Evolutionary conservation across 1,140 invertebrate species (phyloP), one percentile per base, ranked within the genome.

Genomic region (Tetranychus cinnabarinus): DNA sequence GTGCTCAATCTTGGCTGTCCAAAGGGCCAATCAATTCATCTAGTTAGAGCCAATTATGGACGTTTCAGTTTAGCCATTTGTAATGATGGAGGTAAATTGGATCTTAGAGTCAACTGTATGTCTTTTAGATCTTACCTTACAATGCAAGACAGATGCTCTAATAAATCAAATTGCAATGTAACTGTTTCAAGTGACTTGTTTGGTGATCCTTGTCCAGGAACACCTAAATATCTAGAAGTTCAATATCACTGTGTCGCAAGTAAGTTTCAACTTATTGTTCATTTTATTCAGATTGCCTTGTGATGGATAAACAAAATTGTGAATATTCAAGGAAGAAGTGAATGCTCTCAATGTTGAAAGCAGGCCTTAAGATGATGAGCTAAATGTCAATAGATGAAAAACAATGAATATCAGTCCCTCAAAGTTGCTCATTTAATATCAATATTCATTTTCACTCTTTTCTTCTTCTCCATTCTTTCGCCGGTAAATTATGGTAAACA

Each of bases 51-150:
- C 65, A 93, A 93, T 77, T 96, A 93, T 72, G 91, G 91, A 54
- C 80, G 91, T 65, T 95, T 91, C 75, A 90, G 87, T 62, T 88
- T 95, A 73, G 88, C 86, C 68, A 88, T 93, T 71, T 96, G 91
- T 77, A 96, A 96, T 73, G 86, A 90, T 69, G 84, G 90, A 70
- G 89, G 89, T 62, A 83, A 90, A 74, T 87, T 86, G 23, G 88
- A 91, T 68, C 91, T 88, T 88, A 89, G 86, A 73, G 86, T 93
- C 66, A 90, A 91, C 73, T 95, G 90, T 73, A 91, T 89, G 84
- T 86, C 86, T 52, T 82, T 81, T 35, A 70, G 70, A 55, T 76
- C 76, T 7, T 71, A 72, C 60, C 66, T 71, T 8, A 72, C 76
- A 56, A 72, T 78, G 60, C 71, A 74, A 63, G 74, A 46, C n/a